Percentiles rank a stretch among this genome's conserved stretches.
These are phyloP conservation scores for Epirrhoe alternata DNA, from an alignment of 2,888 invertebrate species.

Conservation along the genomic window DNA sequence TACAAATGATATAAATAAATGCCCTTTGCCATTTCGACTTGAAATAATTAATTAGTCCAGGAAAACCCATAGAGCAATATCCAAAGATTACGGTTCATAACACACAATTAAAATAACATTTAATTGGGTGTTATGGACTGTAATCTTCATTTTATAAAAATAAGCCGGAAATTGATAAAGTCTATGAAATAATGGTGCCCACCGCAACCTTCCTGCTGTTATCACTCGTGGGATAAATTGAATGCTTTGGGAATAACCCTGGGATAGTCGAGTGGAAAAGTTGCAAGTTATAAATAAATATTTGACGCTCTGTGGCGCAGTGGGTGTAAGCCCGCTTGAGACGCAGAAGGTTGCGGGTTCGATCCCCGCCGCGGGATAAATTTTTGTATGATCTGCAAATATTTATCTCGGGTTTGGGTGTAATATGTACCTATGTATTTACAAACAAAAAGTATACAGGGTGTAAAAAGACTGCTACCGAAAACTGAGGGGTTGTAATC, in stretches of 20 bases:
- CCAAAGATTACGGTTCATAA: constrained; percentile 25
- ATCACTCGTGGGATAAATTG: constrained; percentile 39
- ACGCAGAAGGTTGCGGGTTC: too few relatives aligned
- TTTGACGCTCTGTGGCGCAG: too few relatives aligned
- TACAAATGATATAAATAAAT: background rate
- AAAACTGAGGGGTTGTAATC: too few relatives aligned
- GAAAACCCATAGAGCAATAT: constrained; percentile 24
- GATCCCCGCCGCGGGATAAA: too few relatives aligned
- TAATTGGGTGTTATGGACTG: too few relatives aligned
- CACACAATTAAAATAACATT: constrained; percentile 24
- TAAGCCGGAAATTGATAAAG: constrained; percentile 28
- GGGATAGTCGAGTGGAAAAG: constrained; percentile 5
- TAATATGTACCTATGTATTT: too few relatives aligned
- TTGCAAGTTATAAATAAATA: background rate
- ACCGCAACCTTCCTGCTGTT: constrained; percentile 52
- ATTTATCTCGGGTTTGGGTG: too few relatives aligned
- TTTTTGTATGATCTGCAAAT: too few relatives aligned
- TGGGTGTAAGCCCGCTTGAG: too few relatives aligned
- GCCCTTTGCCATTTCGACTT: background rate
- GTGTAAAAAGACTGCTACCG: too few relatives aligned
- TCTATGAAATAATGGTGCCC: constrained; percentile 6
- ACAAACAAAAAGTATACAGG: too few relatives aligned
- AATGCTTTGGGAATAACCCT: constrained; percentile 19
- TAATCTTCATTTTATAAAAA: constrained; percentile 14
- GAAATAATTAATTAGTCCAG: constrained; percentile 19